Conservation (phyloP, 2,113 vertebrate species). For the Pipa parva region DNA sequence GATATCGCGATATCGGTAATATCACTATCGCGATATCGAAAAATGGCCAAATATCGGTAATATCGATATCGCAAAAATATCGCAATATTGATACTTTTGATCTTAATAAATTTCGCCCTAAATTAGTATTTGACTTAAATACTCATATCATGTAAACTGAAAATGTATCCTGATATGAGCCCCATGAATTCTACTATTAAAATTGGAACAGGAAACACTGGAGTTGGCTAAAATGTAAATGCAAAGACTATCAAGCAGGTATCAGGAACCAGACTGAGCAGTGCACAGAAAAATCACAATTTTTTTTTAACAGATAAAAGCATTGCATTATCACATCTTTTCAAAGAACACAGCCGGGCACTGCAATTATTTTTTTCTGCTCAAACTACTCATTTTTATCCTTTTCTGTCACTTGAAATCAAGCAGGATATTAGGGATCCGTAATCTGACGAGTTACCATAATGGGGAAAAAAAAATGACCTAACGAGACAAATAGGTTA, state of each 20-base stretch:
- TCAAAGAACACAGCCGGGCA: neutral
- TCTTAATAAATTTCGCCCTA: no score
- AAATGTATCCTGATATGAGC: neutral
- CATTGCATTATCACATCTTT: slow-evolving; percentile 15
- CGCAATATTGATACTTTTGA: no score
- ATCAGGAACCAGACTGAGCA: neutral
- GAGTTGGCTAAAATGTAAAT: neutral
- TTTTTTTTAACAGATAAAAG: slow-evolving; percentile 7
- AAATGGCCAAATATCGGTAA: no score
- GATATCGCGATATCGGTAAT: no score
- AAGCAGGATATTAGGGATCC: slow-evolving; percentile 3
- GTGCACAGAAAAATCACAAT: slow-evolving; percentile 7
- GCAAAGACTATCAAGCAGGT: slow-evolving; percentile 11
- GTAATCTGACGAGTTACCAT: neutral
- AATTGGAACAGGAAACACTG: neutral
- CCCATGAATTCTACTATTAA: neutral
- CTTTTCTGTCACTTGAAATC: neutral
- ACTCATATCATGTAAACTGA: neutral
- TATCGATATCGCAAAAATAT: no score
- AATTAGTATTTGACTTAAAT: no score
- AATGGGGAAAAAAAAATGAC: neutral
- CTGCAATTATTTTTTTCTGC: slow-evolving; percentile 8
- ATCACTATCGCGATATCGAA: no score
- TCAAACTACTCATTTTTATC: slow-evolving; percentile 5
- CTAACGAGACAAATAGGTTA: slow-evolving; percentile 4